phyloP scores from a whole-genome alignment of 1,140 invertebrate genomes.

The Acromyrmex heyeri region DNA sequence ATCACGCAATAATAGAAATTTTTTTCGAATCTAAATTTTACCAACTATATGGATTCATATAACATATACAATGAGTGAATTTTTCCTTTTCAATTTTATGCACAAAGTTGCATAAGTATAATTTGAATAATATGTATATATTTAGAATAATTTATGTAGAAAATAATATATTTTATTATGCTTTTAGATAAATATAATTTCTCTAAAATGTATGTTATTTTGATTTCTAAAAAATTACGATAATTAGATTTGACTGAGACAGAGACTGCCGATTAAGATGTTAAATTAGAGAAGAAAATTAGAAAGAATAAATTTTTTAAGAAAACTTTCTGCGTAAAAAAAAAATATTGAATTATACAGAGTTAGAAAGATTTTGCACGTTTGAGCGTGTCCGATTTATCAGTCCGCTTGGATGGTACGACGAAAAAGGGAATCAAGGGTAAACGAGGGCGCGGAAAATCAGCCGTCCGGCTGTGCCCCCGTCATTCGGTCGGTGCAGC shows the following conservation, averaged over 20 bases:
- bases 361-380: neutral
- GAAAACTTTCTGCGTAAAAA: neutral
- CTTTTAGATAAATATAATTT: neutral
- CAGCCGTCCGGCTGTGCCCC: conserved; percentile 33
- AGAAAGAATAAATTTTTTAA: neutral
- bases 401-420: neutral
- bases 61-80: neutral
- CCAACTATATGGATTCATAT: neutral
- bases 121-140: neutral
- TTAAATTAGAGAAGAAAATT: neutral
- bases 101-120: neutral
- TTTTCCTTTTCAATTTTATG: too few species aligned
- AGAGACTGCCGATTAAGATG: neutral
- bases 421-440: conserved; percentile 10
- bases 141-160: neutral
- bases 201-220: neutral
- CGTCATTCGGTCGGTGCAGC: conserved; percentile 44
- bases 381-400: neutral
- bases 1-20: conserved; percentile 14
- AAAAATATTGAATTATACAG: neutral
- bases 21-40: conserved; percentile 18
- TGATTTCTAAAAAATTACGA: neutral
- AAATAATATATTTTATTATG: neutral
- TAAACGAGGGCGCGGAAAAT: conserved; percentile 58
- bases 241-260: neutral